A percentile compares a stretch with the other conserved stretches of the same genome.
Conservation (phyloP, 2,888 invertebrate species). For the Tenthredo livida region DNA sequence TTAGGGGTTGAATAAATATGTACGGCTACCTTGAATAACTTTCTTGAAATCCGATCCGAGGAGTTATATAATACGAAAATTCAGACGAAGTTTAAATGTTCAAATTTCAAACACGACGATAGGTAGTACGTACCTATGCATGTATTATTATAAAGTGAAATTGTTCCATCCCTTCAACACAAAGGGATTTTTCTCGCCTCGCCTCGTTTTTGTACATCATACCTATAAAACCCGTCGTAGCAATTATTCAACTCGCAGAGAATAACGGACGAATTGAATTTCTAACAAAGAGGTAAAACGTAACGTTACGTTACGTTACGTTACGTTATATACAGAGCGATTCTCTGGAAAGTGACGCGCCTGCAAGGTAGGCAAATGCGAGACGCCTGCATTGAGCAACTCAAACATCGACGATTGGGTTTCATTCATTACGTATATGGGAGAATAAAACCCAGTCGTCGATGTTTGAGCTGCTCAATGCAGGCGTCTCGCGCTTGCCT, state of each 20-base stretch:
- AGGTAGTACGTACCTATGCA: background rate
- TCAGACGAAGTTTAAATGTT: background rate
- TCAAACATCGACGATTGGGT: too few species aligned
- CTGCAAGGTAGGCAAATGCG: too few species aligned
- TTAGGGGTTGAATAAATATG: background rate
- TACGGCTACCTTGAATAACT: background rate
- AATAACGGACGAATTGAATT: slow-evolving; percentile 18
- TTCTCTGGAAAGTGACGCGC: too few species aligned
- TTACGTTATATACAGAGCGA: too few species aligned
- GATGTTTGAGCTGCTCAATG: too few species aligned
- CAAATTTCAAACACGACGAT: background rate
- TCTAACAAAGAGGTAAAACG: background rate
- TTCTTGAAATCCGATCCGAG: background rate
- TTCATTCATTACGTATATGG: too few species aligned
- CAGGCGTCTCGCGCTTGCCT: too few species aligned
- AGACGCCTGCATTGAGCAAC: too few species aligned
- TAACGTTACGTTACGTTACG: background rate
- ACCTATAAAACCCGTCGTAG: background rate
- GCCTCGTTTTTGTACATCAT: background rate
- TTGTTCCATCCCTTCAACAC: background rate
- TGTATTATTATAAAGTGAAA: background rate
- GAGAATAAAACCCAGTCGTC: too few species aligned
- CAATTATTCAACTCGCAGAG: slow-evolving; percentile 10
- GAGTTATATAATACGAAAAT: background rate
- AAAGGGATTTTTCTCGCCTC: background rate